Evolutionary conservation across 2,113 vertebrate genomes (phyloP), one percentile per base, ranked within the genome.

Genomic region (Strix aluco): DNA sequence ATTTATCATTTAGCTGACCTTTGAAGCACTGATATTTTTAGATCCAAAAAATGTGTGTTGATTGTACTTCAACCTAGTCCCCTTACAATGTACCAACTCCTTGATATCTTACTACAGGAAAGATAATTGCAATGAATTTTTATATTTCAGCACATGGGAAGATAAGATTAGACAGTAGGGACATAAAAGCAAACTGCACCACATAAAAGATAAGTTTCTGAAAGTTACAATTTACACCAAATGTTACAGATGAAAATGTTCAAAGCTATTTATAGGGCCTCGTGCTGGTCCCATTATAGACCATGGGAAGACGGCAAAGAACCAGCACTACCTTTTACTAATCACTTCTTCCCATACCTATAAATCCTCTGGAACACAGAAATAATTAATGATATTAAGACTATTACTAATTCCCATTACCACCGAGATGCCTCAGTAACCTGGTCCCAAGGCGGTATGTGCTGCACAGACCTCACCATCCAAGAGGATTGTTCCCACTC

Each of bases 61-160:
- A 95, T 80, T 88, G 94, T 59, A 63, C 81, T 94, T 91, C 92
- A 90, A 91, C 89, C 26, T 51, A 8, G 89, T 73, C 71, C 70
- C 62, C 77, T 75, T 46, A 92, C 87, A 83, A 90, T 34, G 74
- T 77, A 94, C 89, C 81, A 89, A 59, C 91, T 91, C 89, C 92
- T 90, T 59, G 89, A 55, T 96, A 97, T 92, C 93, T 94, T 92
- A 86, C 94, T 92, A 95, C 88, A 90, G 92, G 74, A 88, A 94
- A 96, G 95, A 97, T 94, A 97, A 94, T 97, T 97, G 91, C 96
- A 93, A 91, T 97, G 95, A 96, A 94, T 97, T 97, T 97, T 97
- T 97, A 96, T 96, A 96, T 94, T 97, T 95, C 95, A 90, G 94
- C 91, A 94, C 97, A 97, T 94, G 95, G 81, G 81, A 95, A 97